Base-by-base conservation (phyloP, 2,113 vertebrate genomes). In the Pomatorhinus ruficollis region DNA sequence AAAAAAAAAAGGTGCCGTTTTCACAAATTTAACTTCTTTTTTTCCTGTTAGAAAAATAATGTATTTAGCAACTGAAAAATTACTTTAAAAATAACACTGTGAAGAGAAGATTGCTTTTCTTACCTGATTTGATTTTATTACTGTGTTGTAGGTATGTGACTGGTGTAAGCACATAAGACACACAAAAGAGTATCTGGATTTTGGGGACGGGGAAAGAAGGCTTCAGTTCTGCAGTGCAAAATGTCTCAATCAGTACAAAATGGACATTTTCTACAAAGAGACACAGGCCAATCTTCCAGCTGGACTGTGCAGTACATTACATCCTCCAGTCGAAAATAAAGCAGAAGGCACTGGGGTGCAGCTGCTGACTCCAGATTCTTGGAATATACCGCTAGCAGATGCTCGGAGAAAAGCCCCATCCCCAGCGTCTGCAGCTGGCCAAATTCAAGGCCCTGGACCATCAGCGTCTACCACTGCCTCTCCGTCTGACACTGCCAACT, bases 201-300 rank as follows among this genome's bases (percentile, higher is more conserved):
- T 99, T 98, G 99, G 99, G 93, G 99, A 99, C 94, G 99, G 99
- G 93, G 99, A 99, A 97, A 97, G 99, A 96, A 98, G 99, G 97
- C 99, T 99, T 98, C 99, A 99, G 98, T 99, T 99, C 98, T 99
- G 99, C 99, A 99, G 99, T 97, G 99, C 99, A 97, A 99, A 99
- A 98, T 99, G 99, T 98, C 98, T 99, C 97, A 99, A 99, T 98
- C 99, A 99, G 97, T 99, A 99, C 97, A 99, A 99, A 98, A 99
- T 99, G 99, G 99, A 99, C 98, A 99, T 99, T 98, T 99, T 99
- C 98, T 99, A 99, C 98, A 99, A 99, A 98, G 99, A 99, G 98
- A 99, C 99, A 81, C 99, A 99, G 98, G 99, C 99, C 74, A 99
- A 99, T 45, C 98, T 99, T 97, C 99, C 99, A 92, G 99, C 99